Evolutionary conservation across 2,113 vertebrate species (phyloP).

Genomic region (Festucalex cinctus): DNA sequence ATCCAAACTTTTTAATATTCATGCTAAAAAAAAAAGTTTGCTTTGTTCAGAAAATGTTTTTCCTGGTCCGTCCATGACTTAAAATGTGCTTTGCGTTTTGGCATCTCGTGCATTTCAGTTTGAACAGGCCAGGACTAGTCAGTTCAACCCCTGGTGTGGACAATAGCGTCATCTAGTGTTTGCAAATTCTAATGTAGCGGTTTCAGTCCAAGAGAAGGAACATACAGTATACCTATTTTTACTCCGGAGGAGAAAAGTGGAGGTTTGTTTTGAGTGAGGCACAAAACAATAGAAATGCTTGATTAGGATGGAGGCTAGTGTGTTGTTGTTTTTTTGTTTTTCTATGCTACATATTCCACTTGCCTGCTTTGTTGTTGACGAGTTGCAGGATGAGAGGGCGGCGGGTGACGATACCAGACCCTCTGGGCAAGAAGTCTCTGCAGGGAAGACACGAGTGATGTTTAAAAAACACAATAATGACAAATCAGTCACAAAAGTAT

Average conservation of each 20-base stretch:
- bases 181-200: no score
- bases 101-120: no score
- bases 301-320: neutral
- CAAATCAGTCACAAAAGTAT: neutral
- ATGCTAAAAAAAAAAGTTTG: no score
- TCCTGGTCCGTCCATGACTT: no score
- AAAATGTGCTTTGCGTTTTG: no score
- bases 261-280: neutral
- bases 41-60: no score
- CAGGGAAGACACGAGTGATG: constrained; percentile 5
- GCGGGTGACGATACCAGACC: constrained; percentile 91
- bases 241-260: neutral
- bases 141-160: no score
- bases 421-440: constrained; percentile 93
- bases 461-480: constrained; percentile 6
- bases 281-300: neutral
- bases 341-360: neutral
- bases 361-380: constrained; percentile 89
- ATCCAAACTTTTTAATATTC: no score
- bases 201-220: no score
- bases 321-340: neutral
- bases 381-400: constrained; percentile 92
- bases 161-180: no score
- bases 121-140: no score
- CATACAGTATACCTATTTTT: neutral